Percentiles rank a stretch among this genome's conserved stretches.
Conservation (phyloP, 2,888 invertebrate genomes). For the Aricia artaxerxes region DNA sequence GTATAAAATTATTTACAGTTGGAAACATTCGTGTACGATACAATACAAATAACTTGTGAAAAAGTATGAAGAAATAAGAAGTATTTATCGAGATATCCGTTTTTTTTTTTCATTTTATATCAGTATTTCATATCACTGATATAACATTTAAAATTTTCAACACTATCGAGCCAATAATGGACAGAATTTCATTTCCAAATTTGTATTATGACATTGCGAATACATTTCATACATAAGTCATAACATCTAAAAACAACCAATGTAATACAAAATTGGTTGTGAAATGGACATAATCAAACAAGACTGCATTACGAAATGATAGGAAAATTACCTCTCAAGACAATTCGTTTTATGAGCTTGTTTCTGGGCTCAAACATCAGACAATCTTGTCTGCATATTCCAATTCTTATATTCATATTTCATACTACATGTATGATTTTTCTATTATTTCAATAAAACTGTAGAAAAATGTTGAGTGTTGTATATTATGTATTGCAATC, state of each 20-base stretch:
- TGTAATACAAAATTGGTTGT: constrained; percentile 11
- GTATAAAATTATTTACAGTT: not conserved
- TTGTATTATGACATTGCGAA: not conserved
- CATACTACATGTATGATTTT: not conserved
- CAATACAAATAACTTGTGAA: not conserved
- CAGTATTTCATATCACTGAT: no score
- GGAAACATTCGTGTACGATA: not conserved
- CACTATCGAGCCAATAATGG: not conserved
- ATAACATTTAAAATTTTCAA: no score
- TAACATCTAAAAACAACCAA: not conserved
- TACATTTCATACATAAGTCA: not conserved
- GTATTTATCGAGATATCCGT: no score
- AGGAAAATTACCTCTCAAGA: constrained; percentile 10
- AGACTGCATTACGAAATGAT: not conserved
- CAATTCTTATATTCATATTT: not conserved
- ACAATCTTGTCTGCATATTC: not conserved
- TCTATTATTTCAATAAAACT: not conserved
- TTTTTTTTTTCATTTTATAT: no score
- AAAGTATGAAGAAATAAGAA: no score
- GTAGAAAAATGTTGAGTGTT: not conserved
- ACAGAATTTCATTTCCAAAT: not conserved
- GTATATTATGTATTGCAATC: not conserved
- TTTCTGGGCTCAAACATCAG: constrained; percentile 6
- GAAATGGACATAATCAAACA: not conserved
- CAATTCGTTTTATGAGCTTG: constrained; percentile 4